These are phyloP conservation scores for Paracyclopina nana DNA, from an alignment of 1,140 invertebrate species.

Conservation along the genomic window DNA sequence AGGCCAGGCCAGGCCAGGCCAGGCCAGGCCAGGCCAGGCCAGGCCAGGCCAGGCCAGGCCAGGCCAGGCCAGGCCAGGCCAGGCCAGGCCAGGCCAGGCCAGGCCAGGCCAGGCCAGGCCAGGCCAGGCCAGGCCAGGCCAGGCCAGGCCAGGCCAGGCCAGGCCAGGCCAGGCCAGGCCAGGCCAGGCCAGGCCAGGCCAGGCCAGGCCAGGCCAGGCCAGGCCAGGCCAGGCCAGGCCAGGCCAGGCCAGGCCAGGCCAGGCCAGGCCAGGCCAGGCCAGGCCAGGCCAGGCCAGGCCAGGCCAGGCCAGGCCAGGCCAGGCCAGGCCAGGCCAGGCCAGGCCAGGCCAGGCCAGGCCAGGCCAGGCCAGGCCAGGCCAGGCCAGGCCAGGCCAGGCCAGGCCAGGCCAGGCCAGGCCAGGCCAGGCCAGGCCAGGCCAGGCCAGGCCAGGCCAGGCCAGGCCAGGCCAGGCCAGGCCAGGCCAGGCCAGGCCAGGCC, in stretches of 20 bases:
- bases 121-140: conserved; percentile 22
- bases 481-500: conserved; percentile 22
- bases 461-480: conserved; percentile 22
- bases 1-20: conserved; percentile 22
- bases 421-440: conserved; percentile 22
- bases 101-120: conserved; percentile 22
- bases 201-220: conserved; percentile 22
- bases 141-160: conserved; percentile 22
- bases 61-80: conserved; percentile 22
- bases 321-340: conserved; percentile 22
- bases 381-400: conserved; percentile 22
- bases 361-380: conserved; percentile 22
- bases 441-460: conserved; percentile 22
- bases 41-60: conserved; percentile 22
- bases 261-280: conserved; percentile 22
- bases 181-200: conserved; percentile 22
- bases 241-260: conserved; percentile 22
- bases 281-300: conserved; percentile 22
- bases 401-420: conserved; percentile 22
- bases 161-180: conserved; percentile 22
- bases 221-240: conserved; percentile 22
- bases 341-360: conserved; percentile 22
- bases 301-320: conserved; percentile 22
- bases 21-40: conserved; percentile 22
- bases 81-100: conserved; percentile 22